phyloP scores from a whole-genome alignment of 2,797 vertebrate genomes.

The Onychomys leucogaster region DNA sequence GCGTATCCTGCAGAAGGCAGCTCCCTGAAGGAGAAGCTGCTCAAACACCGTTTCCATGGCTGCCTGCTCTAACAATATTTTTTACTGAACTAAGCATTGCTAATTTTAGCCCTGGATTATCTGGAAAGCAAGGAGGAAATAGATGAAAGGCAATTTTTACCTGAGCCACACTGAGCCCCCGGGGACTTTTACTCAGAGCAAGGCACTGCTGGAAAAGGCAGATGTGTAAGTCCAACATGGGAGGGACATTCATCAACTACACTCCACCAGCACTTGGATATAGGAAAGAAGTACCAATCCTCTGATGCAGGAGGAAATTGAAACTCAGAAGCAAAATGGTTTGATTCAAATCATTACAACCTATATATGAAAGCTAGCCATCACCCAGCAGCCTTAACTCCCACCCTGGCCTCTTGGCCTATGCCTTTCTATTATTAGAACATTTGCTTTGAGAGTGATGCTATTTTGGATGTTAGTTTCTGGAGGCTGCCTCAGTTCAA shows the following conservation, averaged over 20 bases:
- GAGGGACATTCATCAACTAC: conserved; percentile 14
- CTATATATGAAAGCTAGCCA: neutral
- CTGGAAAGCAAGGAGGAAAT: conserved; percentile 78
- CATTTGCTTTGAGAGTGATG: conserved; percentile 24
- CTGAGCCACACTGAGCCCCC: conserved; percentile 67
- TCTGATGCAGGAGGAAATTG: conserved; percentile 36
- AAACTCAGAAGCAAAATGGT: conserved; percentile 48
- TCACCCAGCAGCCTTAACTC: conserved; percentile 2
- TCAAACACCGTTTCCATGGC: conserved; percentile 55
- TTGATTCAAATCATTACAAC: conserved; percentile 41
- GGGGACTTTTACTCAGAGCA: conserved; percentile 61
- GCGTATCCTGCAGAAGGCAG: conserved; percentile 67
- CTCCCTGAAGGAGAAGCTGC: conserved; percentile 67
- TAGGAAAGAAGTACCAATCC: neutral
- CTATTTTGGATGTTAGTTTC: conserved; percentile 5
- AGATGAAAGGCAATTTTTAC: conserved; percentile 79
- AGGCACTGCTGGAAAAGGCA: conserved; percentile 53
- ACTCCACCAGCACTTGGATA: neutral
- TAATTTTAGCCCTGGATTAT: conserved; percentile 86
- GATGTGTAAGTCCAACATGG: neutral
- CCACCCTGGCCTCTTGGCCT: neutral
- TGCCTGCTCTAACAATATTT: conserved; percentile 77
- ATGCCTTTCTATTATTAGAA: neutral
- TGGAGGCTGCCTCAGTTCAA: neutral
- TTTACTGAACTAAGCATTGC: conserved; percentile 83